These are phyloP conservation scores for Pyrgus malvae DNA, from an alignment of 2,888 invertebrate species.

Conservation along the genomic window DNA sequence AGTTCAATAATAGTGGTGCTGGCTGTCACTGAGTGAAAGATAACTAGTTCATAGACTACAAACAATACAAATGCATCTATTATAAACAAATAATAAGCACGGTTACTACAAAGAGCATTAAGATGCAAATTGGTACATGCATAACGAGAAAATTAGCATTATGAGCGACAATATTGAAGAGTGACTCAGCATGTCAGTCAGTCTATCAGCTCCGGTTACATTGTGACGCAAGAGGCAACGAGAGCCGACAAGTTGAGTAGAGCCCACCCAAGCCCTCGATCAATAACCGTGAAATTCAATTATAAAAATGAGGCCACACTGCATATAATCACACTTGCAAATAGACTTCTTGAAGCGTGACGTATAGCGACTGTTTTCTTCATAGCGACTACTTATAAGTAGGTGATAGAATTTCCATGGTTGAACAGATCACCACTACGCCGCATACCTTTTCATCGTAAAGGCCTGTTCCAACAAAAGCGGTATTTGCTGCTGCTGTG, in stretches of 20 bases:
- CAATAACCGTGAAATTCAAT: constrained; percentile 74
- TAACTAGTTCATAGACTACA: constrained; percentile 3
- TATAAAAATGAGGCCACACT: constrained; percentile 60
- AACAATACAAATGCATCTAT: constrained; percentile 34
- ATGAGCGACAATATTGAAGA: constrained; percentile 72
- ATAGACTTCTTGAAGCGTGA: constrained; percentile 6
- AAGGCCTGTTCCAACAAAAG: too few relatives aligned
- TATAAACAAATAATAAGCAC: constrained; percentile 41
- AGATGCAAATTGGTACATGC: constrained; percentile 78
- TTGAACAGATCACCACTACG: too few relatives aligned
- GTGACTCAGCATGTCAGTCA: constrained; percentile 69
- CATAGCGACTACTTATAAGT: too few relatives aligned
- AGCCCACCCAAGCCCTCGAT: constrained; percentile 73
- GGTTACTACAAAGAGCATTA: constrained; percentile 65
- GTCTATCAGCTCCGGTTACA: constrained; percentile 66
- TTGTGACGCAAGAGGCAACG: constrained; percentile 56
- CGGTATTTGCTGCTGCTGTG: too few relatives aligned
- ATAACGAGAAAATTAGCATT: constrained; percentile 77
- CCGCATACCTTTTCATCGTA: too few relatives aligned
- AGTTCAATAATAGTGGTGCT: too few relatives aligned
- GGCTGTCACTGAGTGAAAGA: constrained; percentile 11
- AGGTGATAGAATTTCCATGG: too few relatives aligned
- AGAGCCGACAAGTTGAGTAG: constrained; percentile 61
- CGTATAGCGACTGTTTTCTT: too few relatives aligned
- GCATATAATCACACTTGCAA: constrained; percentile 37